phyloP scores from a whole-genome alignment of 1,140 invertebrate species.

The Bombyx mori region ASM3026992v2 NC_085128.1:5213001-5213500 shows the following conservation, averaged over 20 bases:
- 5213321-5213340: neutral
- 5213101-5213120: too few species aligned
- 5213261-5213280: conserved; percentile 3
- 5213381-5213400: neutral
- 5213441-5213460: neutral
- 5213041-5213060: too few species aligned
- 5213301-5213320: neutral
- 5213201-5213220: conserved; percentile 1
- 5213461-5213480: too few species aligned
- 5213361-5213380: neutral
- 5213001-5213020: too few species aligned
- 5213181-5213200: neutral
- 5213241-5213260: conserved; percentile 6
- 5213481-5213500: too few species aligned
- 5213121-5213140: too few species aligned
- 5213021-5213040: too few species aligned
- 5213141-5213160: neutral
- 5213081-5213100: too few species aligned
- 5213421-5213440: neutral
- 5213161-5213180: neutral
- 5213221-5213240: conserved; percentile 5
- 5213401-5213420: neutral
- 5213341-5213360: neutral
- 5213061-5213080: too few species aligned
- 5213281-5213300: conserved; percentile 1